Percentiles rank a stretch among this genome's conserved stretches.
Evolutionary conservation across 2,888 invertebrate species (phyloP).

Genomic region (Calephelis perditalis): DNA sequence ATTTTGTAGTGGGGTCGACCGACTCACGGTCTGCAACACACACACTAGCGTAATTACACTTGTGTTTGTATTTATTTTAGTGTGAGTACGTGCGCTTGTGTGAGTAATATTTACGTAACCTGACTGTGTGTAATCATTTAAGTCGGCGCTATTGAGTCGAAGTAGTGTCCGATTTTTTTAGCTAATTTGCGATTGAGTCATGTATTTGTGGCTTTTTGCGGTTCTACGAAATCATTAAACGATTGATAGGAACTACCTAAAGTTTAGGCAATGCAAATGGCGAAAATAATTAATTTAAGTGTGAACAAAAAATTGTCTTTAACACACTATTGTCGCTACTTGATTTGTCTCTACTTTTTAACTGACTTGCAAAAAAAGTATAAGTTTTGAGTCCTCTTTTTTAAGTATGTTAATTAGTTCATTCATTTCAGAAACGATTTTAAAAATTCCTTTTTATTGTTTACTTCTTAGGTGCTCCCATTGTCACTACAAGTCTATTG

Average conservation of each 20-base stretch:
- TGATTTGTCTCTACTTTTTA: constrained; percentile 22
- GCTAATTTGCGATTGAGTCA: constrained; percentile 71
- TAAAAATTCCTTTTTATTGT: too few relatives aligned
- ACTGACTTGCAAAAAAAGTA: too few relatives aligned
- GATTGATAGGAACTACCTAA: constrained; percentile 49
- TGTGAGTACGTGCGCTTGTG: constrained; percentile 47
- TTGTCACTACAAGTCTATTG: too few relatives aligned
- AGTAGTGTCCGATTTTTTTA: constrained; percentile 67
- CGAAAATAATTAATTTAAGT: constrained; percentile 35
- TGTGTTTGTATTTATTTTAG: constrained; percentile 30
- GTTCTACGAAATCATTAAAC: constrained; percentile 46
- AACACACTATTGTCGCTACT: constrained; percentile 18
- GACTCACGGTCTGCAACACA: constrained; percentile 57
- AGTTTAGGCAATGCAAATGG: constrained; percentile 42
- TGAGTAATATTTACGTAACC: constrained; percentile 70
- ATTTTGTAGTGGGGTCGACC: constrained; percentile 72
- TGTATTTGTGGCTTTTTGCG: constrained; percentile 54
- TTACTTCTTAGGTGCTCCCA: too few relatives aligned
- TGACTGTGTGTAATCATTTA: constrained; percentile 60
- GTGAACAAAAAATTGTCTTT: constrained; percentile 26
- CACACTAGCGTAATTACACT: constrained; percentile 41
- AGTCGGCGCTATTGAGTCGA: constrained; percentile 63
- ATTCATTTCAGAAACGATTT: too few relatives aligned
- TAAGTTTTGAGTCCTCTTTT: too few relatives aligned
- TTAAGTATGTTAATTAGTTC: too few relatives aligned